Base-by-base conservation (phyloP, 2,113 vertebrate genomes). In the Prinia subflava region DNA sequence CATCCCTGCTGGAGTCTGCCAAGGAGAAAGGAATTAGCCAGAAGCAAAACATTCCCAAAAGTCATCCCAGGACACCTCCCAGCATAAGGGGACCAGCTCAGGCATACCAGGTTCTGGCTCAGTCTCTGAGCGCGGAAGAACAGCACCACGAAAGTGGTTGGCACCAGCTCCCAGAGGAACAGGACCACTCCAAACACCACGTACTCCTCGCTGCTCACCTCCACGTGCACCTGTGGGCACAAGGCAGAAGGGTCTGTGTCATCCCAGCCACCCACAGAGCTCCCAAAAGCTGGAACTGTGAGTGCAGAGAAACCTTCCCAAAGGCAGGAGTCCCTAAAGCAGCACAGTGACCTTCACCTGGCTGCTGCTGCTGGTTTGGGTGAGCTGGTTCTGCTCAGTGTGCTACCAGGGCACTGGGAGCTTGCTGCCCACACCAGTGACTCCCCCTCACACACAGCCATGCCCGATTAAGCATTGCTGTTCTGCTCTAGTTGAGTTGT, bases 141-240 rank as follows among this genome's bases (percentile, higher is more conserved):
- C 41, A 99, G 95, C 95, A 99, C 98, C 92, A 99, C 98, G 0
- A 99, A 97, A 11, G 98, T 98, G 6, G 99, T 99, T 31, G 99
- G 99, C 56, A 99, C 98, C 67, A 99, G 97, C 97, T 99, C 99
- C 98, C 99, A 99, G 95, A 99, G 98, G 91, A 99, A 99, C 59
- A 99, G 98, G 79, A 99, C 98, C 79, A 99, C 98, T 71, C 99
- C 99, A 50, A 99, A 99, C 42, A 99, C 98, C 44, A 99, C 95
- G 13, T 99, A 99, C 42, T 99, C 98, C 62, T 99, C 98, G 9
- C 98, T 98, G 95, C 98, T 94, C 50, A 98, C 98, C 92, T 98
- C 98, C 60, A 97, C 88, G 1, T 98, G 98, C 31, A 98, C 98
- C 99, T 99, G 96, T 6, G 69, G 85, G 80, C 5, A 87, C 80